Evolutionary conservation across 2,888 invertebrate species (phyloP), one percentile per base, ranked within the genome.

Genomic region (Cephus sareptanus): DNA sequence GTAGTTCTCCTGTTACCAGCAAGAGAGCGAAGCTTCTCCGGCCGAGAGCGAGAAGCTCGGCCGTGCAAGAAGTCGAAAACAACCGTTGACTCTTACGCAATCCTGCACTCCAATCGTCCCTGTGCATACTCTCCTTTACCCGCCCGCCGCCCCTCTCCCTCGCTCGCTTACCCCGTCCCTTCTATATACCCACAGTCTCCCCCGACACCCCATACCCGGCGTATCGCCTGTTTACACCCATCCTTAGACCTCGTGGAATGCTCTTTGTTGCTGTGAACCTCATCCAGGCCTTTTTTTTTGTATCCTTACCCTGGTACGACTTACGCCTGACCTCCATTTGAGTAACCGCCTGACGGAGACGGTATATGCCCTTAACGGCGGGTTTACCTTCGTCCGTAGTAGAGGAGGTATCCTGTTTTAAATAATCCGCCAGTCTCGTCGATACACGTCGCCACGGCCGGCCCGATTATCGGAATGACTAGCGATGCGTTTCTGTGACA

Each of bases 71-170:
- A 78, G 77, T 82, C 83, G 85, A 87, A 86, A 90, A 89, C 87
- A 88, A 89, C 88, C 87, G 88, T 89, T 89, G 86, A 86, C 83
- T 88, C 85, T 90, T 90, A 88, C 88, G 89, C 88, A 74, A 37
- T 35, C n/a, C 23, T 35, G 74, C 23, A 37, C 34, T 34, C 23
- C 37, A 2, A 34, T 37, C 34, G 30, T 23, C n/a, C 74, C 23
- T 35, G 71, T 71, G 13, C 71, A 31, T 71, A 71, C 31, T 23
- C 31, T 9, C 56, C 6, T 15, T 2, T 9, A 6, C 9, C 23
- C 13, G 4, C 15, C 15, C 40, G 0, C 40, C 6, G 6, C 3
- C 37, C 12, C 37, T 37, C 37, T 13, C 37, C 12, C 37, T 37
- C 15, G 4, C 40, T 40, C 40, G 4, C 13, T 40, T 1, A 6